A percentile compares a stretch with the other conserved stretches of the same genome.
Conservation (phyloP, 2,797 vertebrate species). For the Heteromormyrus szaboi region DNA sequence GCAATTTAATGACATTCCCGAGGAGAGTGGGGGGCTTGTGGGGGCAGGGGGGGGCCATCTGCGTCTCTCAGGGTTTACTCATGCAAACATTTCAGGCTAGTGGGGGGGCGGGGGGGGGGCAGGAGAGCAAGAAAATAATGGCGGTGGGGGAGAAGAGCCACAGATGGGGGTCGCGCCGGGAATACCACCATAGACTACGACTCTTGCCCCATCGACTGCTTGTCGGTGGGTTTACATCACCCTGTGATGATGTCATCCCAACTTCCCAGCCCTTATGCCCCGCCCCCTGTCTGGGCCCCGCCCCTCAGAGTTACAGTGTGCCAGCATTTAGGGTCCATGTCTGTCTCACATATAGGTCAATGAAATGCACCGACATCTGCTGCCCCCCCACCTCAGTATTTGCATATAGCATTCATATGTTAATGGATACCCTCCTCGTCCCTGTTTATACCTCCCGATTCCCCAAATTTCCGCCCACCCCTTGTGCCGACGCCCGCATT, state of each 20-base stretch:
- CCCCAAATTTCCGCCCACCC: conserved; percentile 62
- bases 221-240: conserved; percentile 79
- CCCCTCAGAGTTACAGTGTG: conserved; percentile 79
- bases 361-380: conserved; percentile 99
- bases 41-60: conserved; percentile 66
- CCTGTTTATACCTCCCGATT: conserved; percentile 45
- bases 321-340: conserved; percentile 97
- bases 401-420: conserved; percentile 99
- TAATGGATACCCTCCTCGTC: conserved; percentile 94
- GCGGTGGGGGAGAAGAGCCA: conserved; percentile 34
- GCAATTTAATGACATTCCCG: conserved; percentile 99
- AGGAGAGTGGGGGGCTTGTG: conserved; percentile 69
- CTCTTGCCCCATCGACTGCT: conserved; percentile 66
- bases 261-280: conserved; percentile 65
- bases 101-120: background rate
- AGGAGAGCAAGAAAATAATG: background rate
- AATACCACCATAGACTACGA: conserved; percentile 66
- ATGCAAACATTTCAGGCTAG: conserved; percentile 71
- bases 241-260: conserved; percentile 80
- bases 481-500: conserved; percentile 67
- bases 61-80: conserved; percentile 87
- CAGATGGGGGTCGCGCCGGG: conserved; percentile 65
- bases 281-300: conserved; percentile 56
- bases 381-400: conserved; percentile 87
- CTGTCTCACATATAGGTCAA: conserved; percentile 99